Evolutionary conservation across 2,888 invertebrate genomes (phyloP).

Genomic region (Kryphioiulus occultus): DNA sequence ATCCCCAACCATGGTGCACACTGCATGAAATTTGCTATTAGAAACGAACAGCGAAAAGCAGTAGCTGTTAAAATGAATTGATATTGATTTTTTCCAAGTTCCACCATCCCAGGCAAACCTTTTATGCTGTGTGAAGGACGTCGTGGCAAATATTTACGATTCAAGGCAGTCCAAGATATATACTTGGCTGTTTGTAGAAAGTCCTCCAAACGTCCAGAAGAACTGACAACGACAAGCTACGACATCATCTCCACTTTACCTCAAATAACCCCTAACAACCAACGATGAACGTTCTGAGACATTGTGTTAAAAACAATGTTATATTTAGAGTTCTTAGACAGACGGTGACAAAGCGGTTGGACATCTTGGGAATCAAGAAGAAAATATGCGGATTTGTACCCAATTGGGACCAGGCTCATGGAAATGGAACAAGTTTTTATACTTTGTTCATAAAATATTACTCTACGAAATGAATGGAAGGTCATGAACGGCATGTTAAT

Average conservation of each 20-base stretch:
- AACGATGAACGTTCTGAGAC: background rate
- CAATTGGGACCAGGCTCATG: too few relatives aligned
- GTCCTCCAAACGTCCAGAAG: background rate
- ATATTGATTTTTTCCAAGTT: slow-evolving; percentile 40
- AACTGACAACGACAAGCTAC: background rate
- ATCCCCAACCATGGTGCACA: background rate
- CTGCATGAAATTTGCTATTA: background rate
- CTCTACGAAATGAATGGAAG: too few relatives aligned
- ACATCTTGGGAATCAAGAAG: too few relatives aligned
- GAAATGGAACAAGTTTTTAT: too few relatives aligned
- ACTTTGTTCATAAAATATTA: too few relatives aligned
- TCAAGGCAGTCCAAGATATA: background rate
- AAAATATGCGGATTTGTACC: too few relatives aligned
- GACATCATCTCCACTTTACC: background rate
- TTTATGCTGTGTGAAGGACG: slow-evolving; percentile 25
- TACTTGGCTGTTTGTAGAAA: background rate
- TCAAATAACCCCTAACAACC: background rate
- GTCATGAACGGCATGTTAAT: too few relatives aligned
- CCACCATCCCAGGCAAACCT: background rate
- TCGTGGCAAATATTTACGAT: slow-evolving; percentile 35
- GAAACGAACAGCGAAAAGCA: slow-evolving; percentile 32
- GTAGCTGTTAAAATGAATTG: slow-evolving; percentile 43
- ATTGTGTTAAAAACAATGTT: background rate
- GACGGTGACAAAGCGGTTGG: too few relatives aligned
- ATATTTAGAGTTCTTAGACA: too few relatives aligned